These are phyloP conservation scores for Bolinopsis microptera DNA, from an alignment of 37 sponge, comb jelly and placozoan species.

Conservation along the genomic window DNA sequence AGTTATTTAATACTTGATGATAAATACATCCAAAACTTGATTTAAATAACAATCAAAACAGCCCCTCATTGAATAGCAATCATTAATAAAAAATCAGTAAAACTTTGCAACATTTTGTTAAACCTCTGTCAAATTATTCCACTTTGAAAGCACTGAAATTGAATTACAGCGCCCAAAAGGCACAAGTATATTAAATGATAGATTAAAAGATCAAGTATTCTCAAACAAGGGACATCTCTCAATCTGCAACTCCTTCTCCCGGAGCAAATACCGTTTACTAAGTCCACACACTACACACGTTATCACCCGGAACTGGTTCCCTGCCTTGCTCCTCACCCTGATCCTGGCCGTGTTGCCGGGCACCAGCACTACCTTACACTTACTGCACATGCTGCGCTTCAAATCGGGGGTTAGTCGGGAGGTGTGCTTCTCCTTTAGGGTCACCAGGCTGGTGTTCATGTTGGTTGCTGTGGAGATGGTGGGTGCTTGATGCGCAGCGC, in stretches of 20 bases:
- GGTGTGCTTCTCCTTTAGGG: not conserved
- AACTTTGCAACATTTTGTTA: too few relatives aligned
- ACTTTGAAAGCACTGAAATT: not conserved
- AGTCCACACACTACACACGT: slow-evolving; percentile 26
- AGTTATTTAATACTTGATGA: too few relatives aligned
- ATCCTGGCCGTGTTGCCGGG: not conserved
- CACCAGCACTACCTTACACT: slow-evolving; percentile 30
- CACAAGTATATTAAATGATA: too few relatives aligned
- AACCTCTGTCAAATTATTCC: not conserved
- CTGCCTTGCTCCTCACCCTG: not conserved
- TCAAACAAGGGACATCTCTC: not conserved
- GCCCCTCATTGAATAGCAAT: too few relatives aligned
- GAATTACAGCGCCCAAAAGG: too few relatives aligned
- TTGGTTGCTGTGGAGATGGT: not conserved
- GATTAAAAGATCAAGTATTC: not conserved
- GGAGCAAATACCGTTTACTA: not conserved
- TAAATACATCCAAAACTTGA: too few relatives aligned
- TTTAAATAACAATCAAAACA: too few relatives aligned
- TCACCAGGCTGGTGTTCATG: not conserved
- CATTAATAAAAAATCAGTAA: too few relatives aligned
- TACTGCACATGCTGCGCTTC: slow-evolving; percentile 13
- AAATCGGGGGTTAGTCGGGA: slow-evolving; percentile 1
- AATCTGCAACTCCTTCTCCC: slow-evolving; percentile 13
- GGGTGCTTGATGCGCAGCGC: not conserved
- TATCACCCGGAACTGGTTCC: slow-evolving; percentile 18